These are phyloP conservation scores for Amblyopsis hoosieri DNA, from an alignment of 2,797 vertebrate species.

Conservation along the genomic window DNA sequence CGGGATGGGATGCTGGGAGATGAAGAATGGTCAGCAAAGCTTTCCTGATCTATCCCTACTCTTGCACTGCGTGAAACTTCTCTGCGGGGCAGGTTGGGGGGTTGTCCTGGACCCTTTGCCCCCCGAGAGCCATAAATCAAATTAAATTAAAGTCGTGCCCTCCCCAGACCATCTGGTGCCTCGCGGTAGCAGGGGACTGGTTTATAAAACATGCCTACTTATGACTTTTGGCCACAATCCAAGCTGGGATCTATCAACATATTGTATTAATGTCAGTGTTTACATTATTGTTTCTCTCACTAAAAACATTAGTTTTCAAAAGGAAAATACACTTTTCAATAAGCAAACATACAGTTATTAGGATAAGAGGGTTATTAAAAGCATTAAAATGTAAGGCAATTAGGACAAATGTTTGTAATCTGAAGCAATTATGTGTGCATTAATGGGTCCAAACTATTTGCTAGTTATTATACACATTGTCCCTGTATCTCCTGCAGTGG, in stretches of 20 bases:
- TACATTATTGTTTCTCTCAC: background rate
- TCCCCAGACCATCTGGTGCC: slow-evolving; percentile 45
- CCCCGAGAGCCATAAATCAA: slow-evolving; percentile 61
- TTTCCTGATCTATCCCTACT: slow-evolving; percentile 37
- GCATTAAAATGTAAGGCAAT: too few species aligned
- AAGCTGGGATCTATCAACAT: background rate
- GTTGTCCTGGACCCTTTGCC: slow-evolving; percentile 20
- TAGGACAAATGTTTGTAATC: too few species aligned
- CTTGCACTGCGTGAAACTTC: slow-evolving; percentile 5
- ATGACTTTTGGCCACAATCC: background rate
- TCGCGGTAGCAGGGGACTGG: slow-evolving; percentile 19
- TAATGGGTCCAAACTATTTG: too few species aligned
- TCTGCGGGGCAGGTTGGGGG: slow-evolving; percentile 12
- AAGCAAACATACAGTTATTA: too few species aligned
- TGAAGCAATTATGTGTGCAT: too few species aligned
- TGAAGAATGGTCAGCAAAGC: slow-evolving; percentile 30
- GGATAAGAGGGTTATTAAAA: too few species aligned
- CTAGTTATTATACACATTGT: too few species aligned
- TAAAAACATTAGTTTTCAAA: too few species aligned
- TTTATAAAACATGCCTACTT: background rate
- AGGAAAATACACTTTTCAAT: too few species aligned
- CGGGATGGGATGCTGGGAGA: background rate
- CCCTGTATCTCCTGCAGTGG: too few species aligned
- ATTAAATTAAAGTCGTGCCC: slow-evolving; percentile 53
- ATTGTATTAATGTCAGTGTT: background rate